These are phyloP conservation scores for Synanthedon andrenaeformis DNA, from an alignment of 2,888 invertebrate genomes.

Conservation along the genomic window DNA sequence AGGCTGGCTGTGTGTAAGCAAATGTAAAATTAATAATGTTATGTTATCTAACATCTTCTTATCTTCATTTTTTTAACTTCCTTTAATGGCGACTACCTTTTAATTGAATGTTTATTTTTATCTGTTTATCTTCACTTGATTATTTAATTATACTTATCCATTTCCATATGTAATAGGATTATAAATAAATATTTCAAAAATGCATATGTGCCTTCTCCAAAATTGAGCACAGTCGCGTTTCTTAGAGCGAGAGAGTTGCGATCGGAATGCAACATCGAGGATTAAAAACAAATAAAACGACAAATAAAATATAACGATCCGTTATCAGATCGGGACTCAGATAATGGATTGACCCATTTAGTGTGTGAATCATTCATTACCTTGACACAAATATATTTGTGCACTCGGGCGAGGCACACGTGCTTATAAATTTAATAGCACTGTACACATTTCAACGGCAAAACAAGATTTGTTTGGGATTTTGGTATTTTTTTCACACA, in stretches of 20 bases:
- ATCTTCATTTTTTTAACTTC: too few relatives aligned
- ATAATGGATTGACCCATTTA: conserved; percentile 67
- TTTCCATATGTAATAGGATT: too few relatives aligned
- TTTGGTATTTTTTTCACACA: conserved; percentile 12
- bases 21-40: too few relatives aligned
- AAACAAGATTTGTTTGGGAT: conserved; percentile 12
- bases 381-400: conserved; percentile 16
- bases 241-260: background rate
- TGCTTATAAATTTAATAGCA: background rate
- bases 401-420: conserved; percentile 6
- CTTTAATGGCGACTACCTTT: too few relatives aligned
- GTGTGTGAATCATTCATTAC: conserved; percentile 52
- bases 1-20: too few relatives aligned
- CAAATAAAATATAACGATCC: conserved; percentile 41
- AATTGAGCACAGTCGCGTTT: background rate
- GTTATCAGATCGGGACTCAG: conserved; percentile 57
- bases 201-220: background rate
- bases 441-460: background rate
- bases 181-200: too few relatives aligned
- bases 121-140: too few relatives aligned
- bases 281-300: conserved; percentile 37
- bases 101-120: too few relatives aligned
- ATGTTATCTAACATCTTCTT: too few relatives aligned
- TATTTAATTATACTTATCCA: too few relatives aligned
- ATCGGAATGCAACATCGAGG: conserved; percentile 43